Evolutionary conservation across 2,797 vertebrate species (phyloP).

Genomic region (Xiphorhynchus erythropygius): DNA sequence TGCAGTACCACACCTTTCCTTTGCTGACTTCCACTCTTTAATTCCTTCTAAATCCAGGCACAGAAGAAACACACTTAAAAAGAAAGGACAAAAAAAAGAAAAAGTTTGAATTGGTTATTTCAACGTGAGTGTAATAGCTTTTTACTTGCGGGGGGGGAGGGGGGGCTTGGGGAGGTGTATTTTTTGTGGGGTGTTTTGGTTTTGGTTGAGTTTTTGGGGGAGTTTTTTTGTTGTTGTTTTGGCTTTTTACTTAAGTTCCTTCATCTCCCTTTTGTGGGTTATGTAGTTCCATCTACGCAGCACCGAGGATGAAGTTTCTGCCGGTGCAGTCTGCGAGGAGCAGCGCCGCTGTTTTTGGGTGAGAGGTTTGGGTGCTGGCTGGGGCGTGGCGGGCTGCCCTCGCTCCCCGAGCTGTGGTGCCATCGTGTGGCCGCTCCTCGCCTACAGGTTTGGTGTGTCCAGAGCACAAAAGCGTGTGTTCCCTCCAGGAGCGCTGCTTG

Average conservation of each 20-base stretch:
- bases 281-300: not conserved
- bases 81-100: not conserved
- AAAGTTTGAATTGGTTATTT: not conserved
- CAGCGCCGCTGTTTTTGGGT: accelerated
- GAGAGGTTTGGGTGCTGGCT: accelerated
- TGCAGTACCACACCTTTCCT: not conserved
- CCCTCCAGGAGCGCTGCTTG: accelerated
- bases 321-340: not conserved
- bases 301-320: not conserved
- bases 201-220: no score
- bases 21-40: not conserved
- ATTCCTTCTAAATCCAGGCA: not conserved
- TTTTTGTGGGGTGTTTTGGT: no score
- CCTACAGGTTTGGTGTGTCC: not conserved
- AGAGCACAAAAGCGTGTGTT: accelerated
- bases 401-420: not conserved
- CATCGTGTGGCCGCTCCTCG: slow-evolving; percentile 8
- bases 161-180: no score
- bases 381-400: not conserved
- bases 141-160: no score
- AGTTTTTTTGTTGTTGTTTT: no score
- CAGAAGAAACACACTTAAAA: not conserved
- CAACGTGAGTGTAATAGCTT: not conserved
- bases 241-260: not conserved
- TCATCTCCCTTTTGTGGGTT: not conserved